Conservation (phyloP, 2,888 invertebrate genomes). For the Synanthedon formicaeformis region DNA sequence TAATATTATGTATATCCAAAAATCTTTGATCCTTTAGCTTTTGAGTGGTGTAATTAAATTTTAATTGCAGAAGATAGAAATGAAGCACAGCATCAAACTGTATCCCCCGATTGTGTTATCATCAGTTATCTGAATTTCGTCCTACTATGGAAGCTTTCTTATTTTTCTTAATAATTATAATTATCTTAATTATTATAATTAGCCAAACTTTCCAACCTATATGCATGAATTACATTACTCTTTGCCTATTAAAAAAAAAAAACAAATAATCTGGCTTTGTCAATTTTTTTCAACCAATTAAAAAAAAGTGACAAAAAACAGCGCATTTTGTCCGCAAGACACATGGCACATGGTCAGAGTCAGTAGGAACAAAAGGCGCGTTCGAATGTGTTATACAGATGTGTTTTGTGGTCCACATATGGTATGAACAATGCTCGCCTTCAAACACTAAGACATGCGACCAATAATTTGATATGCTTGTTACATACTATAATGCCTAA, state of each 20-base stretch:
- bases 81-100: too few species aligned
- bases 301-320: conserved; percentile 49
- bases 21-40: too few species aligned
- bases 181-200: too few species aligned
- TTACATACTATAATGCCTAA: conserved; percentile 6
- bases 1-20: too few species aligned
- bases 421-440: conserved; percentile 37
- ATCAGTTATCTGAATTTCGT: too few species aligned
- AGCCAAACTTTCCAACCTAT: too few species aligned
- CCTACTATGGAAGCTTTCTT: too few species aligned
- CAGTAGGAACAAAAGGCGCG: conserved; percentile 47
- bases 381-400: conserved; percentile 64
- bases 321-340: conserved; percentile 37
- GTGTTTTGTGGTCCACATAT: conserved; percentile 27
- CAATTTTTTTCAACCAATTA: conserved; percentile 25
- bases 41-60: too few species aligned
- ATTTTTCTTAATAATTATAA: too few species aligned
- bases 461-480: conserved; percentile 15
- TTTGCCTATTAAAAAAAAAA: not conserved
- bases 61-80: too few species aligned
- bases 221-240: too few species aligned
- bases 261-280: not conserved
- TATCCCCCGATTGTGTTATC: too few species aligned
- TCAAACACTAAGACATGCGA: conserved; percentile 11
- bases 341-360: conserved; percentile 56